Evolutionary conservation across 2,888 invertebrate species (phyloP).

Genomic region (Ernsta delagoae): DNA sequence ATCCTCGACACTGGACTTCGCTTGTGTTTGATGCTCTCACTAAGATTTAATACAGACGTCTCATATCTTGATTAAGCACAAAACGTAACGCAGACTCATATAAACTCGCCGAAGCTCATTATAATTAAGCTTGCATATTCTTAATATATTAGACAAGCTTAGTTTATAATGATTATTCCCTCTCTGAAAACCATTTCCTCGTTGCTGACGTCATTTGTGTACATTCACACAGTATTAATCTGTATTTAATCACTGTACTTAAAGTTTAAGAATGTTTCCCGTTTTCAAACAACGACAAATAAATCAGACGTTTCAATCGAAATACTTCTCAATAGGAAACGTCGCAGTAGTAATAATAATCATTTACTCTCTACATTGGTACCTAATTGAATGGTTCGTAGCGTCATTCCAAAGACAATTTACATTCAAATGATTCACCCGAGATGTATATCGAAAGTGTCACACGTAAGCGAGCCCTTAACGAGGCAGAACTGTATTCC

Average conservation of each 20-base stretch:
- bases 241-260: too few relatives aligned
- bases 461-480: constrained; percentile 6
- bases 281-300: too few relatives aligned
- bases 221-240: neutral
- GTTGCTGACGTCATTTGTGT: neutral
- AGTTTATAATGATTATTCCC: neutral
- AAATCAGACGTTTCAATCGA: too few relatives aligned
- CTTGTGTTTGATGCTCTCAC: neutral
- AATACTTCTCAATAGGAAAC: too few relatives aligned
- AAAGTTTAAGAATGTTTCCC: too few relatives aligned
- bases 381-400: neutral
- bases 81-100: neutral
- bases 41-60: neutral
- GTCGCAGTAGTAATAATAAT: too few relatives aligned
- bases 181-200: neutral
- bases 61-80: neutral
- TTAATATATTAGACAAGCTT: neutral
- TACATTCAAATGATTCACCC: neutral
- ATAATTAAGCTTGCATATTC: too few relatives aligned
- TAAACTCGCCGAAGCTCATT: neutral
- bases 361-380: neutral
- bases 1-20: constrained; percentile 40
- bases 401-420: neutral
- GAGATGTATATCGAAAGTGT: constrained; percentile 8
- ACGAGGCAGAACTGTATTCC: constrained; percentile 6